phyloP scores from a whole-genome alignment of 1,140 invertebrate genomes.

The Conus ventricosus region DNA sequence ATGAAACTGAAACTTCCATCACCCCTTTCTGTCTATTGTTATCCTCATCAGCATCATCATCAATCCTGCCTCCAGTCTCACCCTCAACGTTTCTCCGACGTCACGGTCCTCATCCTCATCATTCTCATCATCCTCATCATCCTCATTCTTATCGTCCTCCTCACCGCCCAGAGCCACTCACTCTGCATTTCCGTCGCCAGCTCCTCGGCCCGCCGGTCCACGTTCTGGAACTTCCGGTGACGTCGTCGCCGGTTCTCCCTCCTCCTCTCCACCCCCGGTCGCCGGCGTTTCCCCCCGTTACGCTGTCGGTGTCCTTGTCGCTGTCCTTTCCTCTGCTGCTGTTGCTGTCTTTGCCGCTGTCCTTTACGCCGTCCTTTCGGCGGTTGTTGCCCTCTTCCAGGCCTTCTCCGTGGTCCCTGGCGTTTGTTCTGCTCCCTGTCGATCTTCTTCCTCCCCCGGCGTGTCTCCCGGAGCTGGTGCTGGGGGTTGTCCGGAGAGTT shows the following conservation, averaged over 20 bases:
- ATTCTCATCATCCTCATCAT: not conserved
- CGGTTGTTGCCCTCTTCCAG: not conserved
- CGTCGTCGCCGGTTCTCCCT: not conserved
- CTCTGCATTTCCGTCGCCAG: not conserved
- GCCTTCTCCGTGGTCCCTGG: not conserved
- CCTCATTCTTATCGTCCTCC: no score
- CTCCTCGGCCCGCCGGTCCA: constrained; percentile 20
- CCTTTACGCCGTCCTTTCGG: not conserved
- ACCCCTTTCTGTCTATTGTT: not conserved
- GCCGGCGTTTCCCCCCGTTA: not conserved
- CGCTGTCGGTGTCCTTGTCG: not conserved
- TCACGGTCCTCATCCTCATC: not conserved
- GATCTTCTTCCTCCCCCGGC: not conserved
- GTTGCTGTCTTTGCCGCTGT: not conserved
- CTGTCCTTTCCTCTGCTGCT: no score
- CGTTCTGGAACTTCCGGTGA: constrained; percentile 16
- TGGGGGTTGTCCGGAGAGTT: not conserved
- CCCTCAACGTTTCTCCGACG: not conserved
- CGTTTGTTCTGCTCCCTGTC: not conserved
- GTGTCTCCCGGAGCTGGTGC: not conserved
- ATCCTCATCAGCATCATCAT: not conserved
- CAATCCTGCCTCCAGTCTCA: not conserved
- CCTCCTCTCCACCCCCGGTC: not conserved
- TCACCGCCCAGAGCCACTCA: not conserved
- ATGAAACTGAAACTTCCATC: no score